Percentiles rank a stretch among this genome's conserved stretches.
phyloP scores from a whole-genome alignment of 1,140 invertebrate genomes.

The Drosophila kepulauana region DNA sequence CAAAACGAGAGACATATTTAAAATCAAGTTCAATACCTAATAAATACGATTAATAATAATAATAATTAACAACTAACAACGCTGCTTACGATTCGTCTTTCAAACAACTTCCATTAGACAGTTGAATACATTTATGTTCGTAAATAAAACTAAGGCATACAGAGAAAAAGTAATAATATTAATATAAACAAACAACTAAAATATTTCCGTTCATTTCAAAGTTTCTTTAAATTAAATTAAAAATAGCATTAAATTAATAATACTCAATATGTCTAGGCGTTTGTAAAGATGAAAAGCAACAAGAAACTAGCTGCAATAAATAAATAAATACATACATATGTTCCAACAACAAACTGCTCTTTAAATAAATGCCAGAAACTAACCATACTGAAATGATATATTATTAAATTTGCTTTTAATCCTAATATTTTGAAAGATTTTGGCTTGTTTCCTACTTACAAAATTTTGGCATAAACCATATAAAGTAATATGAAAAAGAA shows the following conservation, averaged over 20 bases:
- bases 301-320: conserved; percentile 34
- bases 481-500: conserved; percentile 23
- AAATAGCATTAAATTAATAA: conserved; percentile 23
- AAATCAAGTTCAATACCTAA: conserved; percentile 29
- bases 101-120: conserved; percentile 67
- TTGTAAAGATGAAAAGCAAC: conserved; percentile 33
- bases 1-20: conserved; percentile 32
- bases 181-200: conserved; percentile 5
- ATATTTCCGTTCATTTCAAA: conserved; percentile 12
- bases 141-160: conserved; percentile 4
- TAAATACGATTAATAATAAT: conserved; percentile 42
- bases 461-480: conserved; percentile 23
- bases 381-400: conserved; percentile 1
- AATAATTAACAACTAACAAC: conserved; percentile 15
- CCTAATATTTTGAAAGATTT: conserved; percentile 17
- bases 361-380: conserved; percentile 8
- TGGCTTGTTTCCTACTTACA: conserved; percentile 1
- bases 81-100: conserved; percentile 73
- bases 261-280: conserved; percentile 38
- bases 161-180: conserved; percentile 16
- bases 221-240: conserved; percentile 18
- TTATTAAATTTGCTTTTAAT: conserved; percentile 4
- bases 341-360: conserved; percentile 26
- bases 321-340: conserved; percentile 27
- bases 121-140: conserved; percentile 36